Evolutionary conservation across 2,888 invertebrate genomes (phyloP).

Genomic region (Athalia circularis): DNA sequence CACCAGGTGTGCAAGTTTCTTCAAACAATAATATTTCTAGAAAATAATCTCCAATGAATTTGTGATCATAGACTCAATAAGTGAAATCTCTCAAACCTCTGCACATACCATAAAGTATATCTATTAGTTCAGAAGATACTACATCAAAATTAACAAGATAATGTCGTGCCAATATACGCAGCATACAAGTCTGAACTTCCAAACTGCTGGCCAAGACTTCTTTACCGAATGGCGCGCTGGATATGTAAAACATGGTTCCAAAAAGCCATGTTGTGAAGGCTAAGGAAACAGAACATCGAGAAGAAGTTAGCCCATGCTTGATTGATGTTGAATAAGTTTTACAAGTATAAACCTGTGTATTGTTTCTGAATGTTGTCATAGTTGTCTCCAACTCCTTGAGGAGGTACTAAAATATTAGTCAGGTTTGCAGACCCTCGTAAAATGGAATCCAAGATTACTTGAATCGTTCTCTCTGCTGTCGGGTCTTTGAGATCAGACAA

Average conservation of each 20-base stretch:
- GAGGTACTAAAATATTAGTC: slow-evolving; percentile 64
- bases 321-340: slow-evolving; percentile 52
- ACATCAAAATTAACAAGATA: slow-evolving; percentile 61
- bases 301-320: slow-evolving; percentile 60
- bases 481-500: slow-evolving; percentile 78
- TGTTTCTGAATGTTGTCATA: slow-evolving; percentile 56
- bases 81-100: background rate
- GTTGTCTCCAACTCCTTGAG: slow-evolving; percentile 53
- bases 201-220: slow-evolving; percentile 61
- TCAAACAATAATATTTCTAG: slow-evolving; percentile 37
- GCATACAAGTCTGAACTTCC: slow-evolving; percentile 68
- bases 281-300: slow-evolving; percentile 60
- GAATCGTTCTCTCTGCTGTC: slow-evolving; percentile 77
- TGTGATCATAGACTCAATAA: background rate
- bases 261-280: slow-evolving; percentile 82
- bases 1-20: slow-evolving; percentile 21
- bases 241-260: slow-evolving; percentile 81
- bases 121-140: slow-evolving; percentile 63
- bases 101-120: slow-evolving; percentile 63
- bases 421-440: slow-evolving; percentile 63
- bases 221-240: slow-evolving; percentile 73
- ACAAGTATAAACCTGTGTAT: slow-evolving; percentile 74
- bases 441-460: slow-evolving; percentile 78
- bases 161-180: slow-evolving; percentile 64
- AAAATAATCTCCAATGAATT: background rate